Evolutionary conservation across 1,140 invertebrate species (phyloP).

Genomic region (Sitobion miscanthi): DNA sequence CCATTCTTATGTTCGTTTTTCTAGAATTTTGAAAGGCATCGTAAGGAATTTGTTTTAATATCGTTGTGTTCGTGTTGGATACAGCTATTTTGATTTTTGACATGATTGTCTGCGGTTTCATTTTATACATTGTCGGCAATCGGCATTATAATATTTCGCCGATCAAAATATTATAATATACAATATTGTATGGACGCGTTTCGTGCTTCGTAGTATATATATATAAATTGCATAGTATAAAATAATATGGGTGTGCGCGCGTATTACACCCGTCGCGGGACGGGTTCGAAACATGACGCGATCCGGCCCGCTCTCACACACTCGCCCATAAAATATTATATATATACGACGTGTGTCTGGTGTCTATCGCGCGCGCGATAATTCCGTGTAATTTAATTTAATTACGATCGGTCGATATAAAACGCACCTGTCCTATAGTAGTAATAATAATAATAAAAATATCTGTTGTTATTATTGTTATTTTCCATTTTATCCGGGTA

Average conservation of each 20-base stretch:
- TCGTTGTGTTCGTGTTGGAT: background rate
- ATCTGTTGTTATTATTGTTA: background rate
- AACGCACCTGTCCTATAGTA: background rate
- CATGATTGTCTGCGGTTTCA: background rate
- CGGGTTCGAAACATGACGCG: background rate
- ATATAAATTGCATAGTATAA: background rate
- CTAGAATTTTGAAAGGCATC: background rate
- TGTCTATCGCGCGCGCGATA: background rate
- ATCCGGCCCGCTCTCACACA: no score
- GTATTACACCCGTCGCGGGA: background rate
- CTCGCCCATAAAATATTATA: background rate
- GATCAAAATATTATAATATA: background rate
- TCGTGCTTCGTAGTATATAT: background rate
- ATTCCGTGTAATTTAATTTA: conserved; percentile 13
- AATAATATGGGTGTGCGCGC: background rate
- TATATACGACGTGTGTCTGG: background rate
- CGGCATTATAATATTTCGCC: background rate
- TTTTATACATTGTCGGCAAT: background rate
- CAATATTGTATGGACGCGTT: background rate
- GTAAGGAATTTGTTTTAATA: background rate
- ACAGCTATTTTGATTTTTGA: background rate
- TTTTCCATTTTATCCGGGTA: background rate
- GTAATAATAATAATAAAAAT: background rate
- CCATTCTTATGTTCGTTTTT: background rate
- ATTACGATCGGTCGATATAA: conserved; percentile 8